Base-by-base conservation (phyloP, 2,888 invertebrate species). In the Cataglyphis livida region DNA sequence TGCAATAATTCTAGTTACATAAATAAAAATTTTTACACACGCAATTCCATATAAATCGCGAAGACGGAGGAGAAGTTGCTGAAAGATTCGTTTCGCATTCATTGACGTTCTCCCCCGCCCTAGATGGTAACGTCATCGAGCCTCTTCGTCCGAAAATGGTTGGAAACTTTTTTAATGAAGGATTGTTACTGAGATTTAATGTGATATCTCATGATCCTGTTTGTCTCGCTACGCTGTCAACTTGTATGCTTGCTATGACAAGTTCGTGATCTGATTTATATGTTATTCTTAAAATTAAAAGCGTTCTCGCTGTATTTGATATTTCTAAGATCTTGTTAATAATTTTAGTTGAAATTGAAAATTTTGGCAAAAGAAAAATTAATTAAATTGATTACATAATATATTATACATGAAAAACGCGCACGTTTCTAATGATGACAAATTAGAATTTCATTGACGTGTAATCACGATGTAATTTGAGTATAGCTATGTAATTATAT, bases 131-230 rank as follows among this genome's bases (percentile, higher is more conserved):
- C 88, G 85, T 86, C 83, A 84, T 82, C 89, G 87, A 84, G 91
- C 89, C 66, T 81, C 88, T 89, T 87, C 84, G 87, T 89, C 92
- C 93, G 88, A 93, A 92, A 92, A 92, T 92, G 92, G 92, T 90
- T 88, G 90, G 89, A 85, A 89, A 92, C 91, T 92, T 92, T 91
- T 92, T 91, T 87, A 66, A 61, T 41, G 65, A 62, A 73, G 81
- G 88, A 66, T 85, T 87, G 87, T 87, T 86, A 76, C 84, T 7
- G 7, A 85, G 87, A 92, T 92, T 91, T 87, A 90, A 91, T 89
- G 87, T 88, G 86, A 57, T 61, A 82, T 68, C 66, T 28, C 59
- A 10, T 38, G 64, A 62, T 6, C 65, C 83, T 64, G 74, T 71
- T 81, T 81, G 73, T 81, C 79, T 83, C 78, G 61, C 71, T 28